These are phyloP conservation scores for Lycophotia porphyrea DNA, from an alignment of 2,888 invertebrate species.

Conservation along the genomic window DNA sequence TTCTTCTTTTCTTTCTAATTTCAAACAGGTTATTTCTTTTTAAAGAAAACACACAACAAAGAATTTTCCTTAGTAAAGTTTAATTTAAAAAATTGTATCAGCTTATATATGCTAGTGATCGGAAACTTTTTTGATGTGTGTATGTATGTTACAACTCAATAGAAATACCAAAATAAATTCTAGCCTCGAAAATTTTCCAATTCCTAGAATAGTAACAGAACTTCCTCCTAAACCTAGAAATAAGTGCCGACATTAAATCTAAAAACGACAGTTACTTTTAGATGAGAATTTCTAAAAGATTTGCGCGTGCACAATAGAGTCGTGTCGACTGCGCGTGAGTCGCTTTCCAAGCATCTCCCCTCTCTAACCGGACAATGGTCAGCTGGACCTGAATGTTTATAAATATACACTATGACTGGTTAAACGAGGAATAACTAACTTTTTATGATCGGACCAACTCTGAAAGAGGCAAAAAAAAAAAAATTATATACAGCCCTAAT, in stretches of 20 bases:
- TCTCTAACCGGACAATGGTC: constrained; percentile 57
- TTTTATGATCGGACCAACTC: not conserved
- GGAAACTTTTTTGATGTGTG: too few species aligned
- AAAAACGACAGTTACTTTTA: constrained; percentile 60
- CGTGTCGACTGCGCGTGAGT: constrained; percentile 74
- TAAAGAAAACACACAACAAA: too few species aligned
- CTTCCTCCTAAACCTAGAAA: constrained; percentile 17
- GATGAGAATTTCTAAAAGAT: constrained; percentile 61
- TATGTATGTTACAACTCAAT: too few species aligned
- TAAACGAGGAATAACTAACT: not conserved
- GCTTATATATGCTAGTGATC: too few species aligned
- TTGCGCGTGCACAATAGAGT: constrained; percentile 65
- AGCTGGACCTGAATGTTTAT: constrained; percentile 33
- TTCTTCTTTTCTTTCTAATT: too few species aligned
- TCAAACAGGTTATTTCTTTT: too few species aligned
- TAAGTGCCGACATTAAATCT: constrained; percentile 37
- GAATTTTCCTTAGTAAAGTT: too few species aligned
- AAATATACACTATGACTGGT: constrained; percentile 12
- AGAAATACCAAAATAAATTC: not conserved
- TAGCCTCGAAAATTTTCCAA: not conserved
- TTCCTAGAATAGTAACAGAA: constrained; percentile 14
- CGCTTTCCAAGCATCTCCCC: constrained; percentile 70
- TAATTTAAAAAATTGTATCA: too few species aligned
- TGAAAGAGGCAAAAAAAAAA: not conserved
- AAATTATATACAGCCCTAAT: too few species aligned